Evolutionary conservation across 2,888 invertebrate genomes (phyloP), one percentile per base, ranked within the genome.

Genomic region (Tanytarsus gracilentus): DNA sequence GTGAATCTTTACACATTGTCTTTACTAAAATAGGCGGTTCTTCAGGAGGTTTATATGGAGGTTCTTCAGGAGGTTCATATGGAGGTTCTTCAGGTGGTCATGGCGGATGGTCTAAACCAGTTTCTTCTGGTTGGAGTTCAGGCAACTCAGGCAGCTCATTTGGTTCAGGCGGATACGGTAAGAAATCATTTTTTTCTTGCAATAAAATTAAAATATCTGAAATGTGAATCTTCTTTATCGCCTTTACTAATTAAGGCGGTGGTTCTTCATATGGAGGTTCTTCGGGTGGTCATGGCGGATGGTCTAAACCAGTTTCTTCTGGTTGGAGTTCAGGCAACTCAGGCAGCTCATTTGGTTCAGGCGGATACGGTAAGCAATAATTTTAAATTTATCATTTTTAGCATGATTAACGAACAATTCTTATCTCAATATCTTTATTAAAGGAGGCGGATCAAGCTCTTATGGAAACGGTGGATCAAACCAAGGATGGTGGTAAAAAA

Each of bases 61-160:
- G 49, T 7, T 49, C 49, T 4, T 49, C 49, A 49, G 16, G 49
- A 3, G 49, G 49, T 23, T n/a, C 23, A 4, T 49, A 14, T 5
- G 52, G 52, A 27, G 51, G 51, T 51, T 14, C 11, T 9, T 40
- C 16, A 16, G 29, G 51, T 6, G 16, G 29, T 26, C 29, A 14
- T 29, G 14, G 40, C 14, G 51, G 51, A 51, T 49, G 49, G 49
- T 49, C 49, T 49, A 49, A 49, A 25, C 49, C 49, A 49, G 25
- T 49, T 49, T 51, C 51, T 27, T 51, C 51, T 9, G 49, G 49
- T n/a, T 4, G 4, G 49, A 11, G 4, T 48, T 18, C 48, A 16
- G 48, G 40, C 7, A 40, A 40, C 5, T 5, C 5, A 8, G 40
- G 5, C 40, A 8, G n/a, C 6, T 40, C 7, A 14, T 14, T 14